Evolutionary conservation across 1,140 invertebrate species (phyloP).

Genomic region (Zaprionus tsacasi): DNA sequence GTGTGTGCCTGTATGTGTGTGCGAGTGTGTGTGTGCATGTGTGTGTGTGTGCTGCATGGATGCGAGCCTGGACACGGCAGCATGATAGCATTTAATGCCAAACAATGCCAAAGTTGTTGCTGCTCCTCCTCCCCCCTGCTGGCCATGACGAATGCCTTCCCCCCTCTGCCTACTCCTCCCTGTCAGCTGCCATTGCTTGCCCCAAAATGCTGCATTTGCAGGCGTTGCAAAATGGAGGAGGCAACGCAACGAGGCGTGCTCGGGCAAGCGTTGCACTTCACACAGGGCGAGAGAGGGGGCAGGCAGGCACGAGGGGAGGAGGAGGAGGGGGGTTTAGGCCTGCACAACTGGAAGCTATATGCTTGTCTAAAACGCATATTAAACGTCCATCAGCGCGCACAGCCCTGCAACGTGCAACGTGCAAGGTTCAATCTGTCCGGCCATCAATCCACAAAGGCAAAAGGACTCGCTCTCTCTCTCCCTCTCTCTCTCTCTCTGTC

Average conservation of each 20-base stretch:
- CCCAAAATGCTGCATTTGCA: slow-evolving; percentile 67
- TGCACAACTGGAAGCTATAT: slow-evolving; percentile 15
- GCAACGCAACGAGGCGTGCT: slow-evolving; percentile 12
- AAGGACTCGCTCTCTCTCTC: slow-evolving; percentile 44
- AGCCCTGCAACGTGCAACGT: slow-evolving; percentile 16
- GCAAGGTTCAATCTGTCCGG: slow-evolving; percentile 71
- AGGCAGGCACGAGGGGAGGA: too few relatives aligned
- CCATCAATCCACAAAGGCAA: slow-evolving; percentile 76
- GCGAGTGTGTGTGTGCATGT: background rate
- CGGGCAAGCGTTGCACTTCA: slow-evolving; percentile 55
- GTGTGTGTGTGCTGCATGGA: slow-evolving; percentile 6
- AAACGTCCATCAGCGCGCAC: slow-evolving; percentile 66
- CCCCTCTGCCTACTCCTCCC: background rate
- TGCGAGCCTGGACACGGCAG: slow-evolving; percentile 58
- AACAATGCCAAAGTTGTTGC: slow-evolving; percentile 60
- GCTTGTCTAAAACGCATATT: slow-evolving; percentile 77
- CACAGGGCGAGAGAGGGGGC: slow-evolving; percentile 9
- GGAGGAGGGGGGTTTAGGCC: too few relatives aligned
- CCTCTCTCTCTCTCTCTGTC: slow-evolving; percentile 13
- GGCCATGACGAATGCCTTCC: slow-evolving; percentile 71
- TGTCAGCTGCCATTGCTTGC: background rate
- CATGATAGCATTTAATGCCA: slow-evolving; percentile 74
- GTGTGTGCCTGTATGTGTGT: too few relatives aligned
- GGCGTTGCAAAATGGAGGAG: slow-evolving; percentile 70
- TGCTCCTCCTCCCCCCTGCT: slow-evolving; percentile 40